Evolutionary conservation across 2,888 invertebrate genomes (phyloP).

Genomic region (Sisyra terminalis): DNA sequence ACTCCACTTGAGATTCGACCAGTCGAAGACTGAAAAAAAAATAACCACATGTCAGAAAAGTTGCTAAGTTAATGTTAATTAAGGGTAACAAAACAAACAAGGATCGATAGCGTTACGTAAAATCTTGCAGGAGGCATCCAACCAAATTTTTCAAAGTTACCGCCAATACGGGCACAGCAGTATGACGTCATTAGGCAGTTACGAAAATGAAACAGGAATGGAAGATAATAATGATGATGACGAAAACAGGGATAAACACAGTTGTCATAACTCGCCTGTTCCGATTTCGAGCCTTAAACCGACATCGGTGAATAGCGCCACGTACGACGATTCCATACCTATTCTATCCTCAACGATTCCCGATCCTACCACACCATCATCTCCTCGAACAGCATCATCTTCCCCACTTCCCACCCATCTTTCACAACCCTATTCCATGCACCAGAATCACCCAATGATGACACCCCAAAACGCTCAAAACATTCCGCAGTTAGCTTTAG

Average conservation of each 20-base stretch:
- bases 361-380: not conserved
- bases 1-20: too few species aligned
- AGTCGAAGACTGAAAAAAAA: too few species aligned
- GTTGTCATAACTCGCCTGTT: not conserved
- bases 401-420: not conserved
- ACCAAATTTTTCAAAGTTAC: constrained; percentile 27
- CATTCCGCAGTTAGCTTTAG: constrained; percentile 28
- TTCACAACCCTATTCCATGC: not conserved
- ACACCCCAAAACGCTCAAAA: constrained; percentile 8
- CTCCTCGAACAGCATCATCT: constrained; percentile 3
- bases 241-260: constrained; percentile 4
- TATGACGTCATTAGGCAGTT: constrained; percentile 21
- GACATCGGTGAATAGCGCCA: not conserved
- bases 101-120: too few species aligned
- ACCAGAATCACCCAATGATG: constrained; percentile 1
- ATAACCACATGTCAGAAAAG: too few species aligned
- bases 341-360: not conserved
- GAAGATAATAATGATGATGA: constrained; percentile 9
- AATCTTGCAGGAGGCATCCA: constrained; percentile 29
- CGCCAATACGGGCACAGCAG: constrained; percentile 23
- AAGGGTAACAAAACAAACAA: not conserved
- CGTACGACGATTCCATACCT: not conserved
- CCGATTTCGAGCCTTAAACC: constrained; percentile 1
- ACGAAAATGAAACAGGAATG: constrained; percentile 22
- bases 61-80: not conserved